Base-by-base conservation (phyloP, 2,888 invertebrate species). In the Dasypolia templi region DNA sequence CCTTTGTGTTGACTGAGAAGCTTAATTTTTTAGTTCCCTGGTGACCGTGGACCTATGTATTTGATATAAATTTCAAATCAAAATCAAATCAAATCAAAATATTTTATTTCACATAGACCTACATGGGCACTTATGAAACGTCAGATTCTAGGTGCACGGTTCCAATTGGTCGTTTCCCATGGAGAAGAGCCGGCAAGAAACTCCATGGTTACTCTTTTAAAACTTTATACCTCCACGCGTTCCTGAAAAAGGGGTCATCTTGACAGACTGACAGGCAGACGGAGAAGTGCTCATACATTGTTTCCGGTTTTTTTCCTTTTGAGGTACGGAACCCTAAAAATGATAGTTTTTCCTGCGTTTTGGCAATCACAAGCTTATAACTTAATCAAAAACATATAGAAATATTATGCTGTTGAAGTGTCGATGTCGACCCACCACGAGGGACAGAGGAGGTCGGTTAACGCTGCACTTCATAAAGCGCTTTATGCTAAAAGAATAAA, bases 381-480 rank as follows among this genome's bases (percentile, higher is more conserved):
- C 26, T 19, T 19, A 72, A 55, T 72, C 17, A 6, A 0, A 46
- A 55, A 19, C 19, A 32, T 53, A 42, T 53, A 26, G 6, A 69
- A 69, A 70, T 69, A 51, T 29, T 49, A 51, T n/a, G 39, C 12
- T 51, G 49, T n/a, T n/a, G n/a, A n/a, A n/a, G n/a, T n/a, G n/a
- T n/a, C n/a, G n/a, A n/a, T n/a, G n/a, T 39, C 5, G 26, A 70
- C 22, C 22, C 7, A 29, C 35, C 29, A 14, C n/a, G 26, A 9
- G 14, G 26, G 14, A 49, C 46, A 26, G 46, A n/a, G 39, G 12
- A 78, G 79, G 51, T 75, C n/a, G 17, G 12, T 58, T 62, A 75
- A 46, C 58, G 51, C 44, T 17, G n/a, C 32, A 29, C 59, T 51
- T 49, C 49, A 61, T 61, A 77, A 80, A 80, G 44, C 44, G 72